Base-by-base conservation (phyloP, 2,797 vertebrate species). In the Ctenopoma multispine region DNA sequence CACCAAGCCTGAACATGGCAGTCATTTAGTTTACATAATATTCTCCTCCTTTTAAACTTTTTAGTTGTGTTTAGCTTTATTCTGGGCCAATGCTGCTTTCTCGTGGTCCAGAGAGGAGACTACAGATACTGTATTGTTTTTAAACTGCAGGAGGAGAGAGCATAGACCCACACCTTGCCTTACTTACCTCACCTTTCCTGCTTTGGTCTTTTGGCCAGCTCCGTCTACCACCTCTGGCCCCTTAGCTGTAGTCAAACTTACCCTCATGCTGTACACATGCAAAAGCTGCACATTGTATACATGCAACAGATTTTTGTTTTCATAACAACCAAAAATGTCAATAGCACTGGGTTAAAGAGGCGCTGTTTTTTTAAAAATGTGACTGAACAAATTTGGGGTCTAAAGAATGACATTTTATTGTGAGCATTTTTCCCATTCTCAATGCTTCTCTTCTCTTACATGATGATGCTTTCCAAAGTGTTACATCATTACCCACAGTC, bases 91-190 rank as follows among this genome's bases (percentile, higher is more conserved):
- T 82, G 87, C 90, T 85, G 69, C 84, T 89, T 75, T 71, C 51
- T 43, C 21, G 27, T 72, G 66, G 79, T 85, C 75, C 68, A 64
- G 77, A 77, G 56, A 80, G 81, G 72, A 68, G 64, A 82, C 74
- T 75, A 72, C 78, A 68, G 70, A 78, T 85, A 75, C 82, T 79
- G 83, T 89, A 62, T 81, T 76, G 66, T 87, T 91, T 91, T 90
- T 88, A 86, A 89, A 80, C 73, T 82, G 82, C 86, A 88, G 86
- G 73, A 78, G 77, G 76, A 66, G 75, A 82, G 64, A 58, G 72
- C 79, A 50, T 79, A 82, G 77, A 90, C 82, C 87, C 88, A 87
- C 84, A 84, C 90, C 85, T 90, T 91, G 87, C 89, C 87, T 90
- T 87, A 90, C 88, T 84, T 31, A 31, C 29, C 29, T 31, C 29